Conservation (phyloP, 2,888 invertebrate species). For the Epistrophe grossulariae region DNA sequence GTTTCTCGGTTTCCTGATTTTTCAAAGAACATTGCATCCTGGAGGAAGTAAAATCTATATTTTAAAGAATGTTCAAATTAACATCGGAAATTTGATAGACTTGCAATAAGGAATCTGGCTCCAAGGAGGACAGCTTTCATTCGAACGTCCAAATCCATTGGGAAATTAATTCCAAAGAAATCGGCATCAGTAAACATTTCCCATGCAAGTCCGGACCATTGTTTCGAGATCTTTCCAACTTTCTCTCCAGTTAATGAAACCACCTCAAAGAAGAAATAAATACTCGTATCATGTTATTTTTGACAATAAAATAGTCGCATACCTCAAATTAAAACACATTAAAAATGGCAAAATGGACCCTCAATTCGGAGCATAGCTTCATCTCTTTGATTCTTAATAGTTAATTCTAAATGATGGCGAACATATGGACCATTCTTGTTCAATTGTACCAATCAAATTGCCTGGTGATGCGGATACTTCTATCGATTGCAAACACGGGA, state of each 20-base stretch:
- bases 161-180: conserved; percentile 95
- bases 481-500: conserved; percentile 92
- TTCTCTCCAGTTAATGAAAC: conserved; percentile 90
- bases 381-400: conserved; percentile 89
- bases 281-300: background rate
- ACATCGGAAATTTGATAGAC: conserved; percentile 78
- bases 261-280: conserved; percentile 85
- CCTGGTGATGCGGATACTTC: conserved; percentile 91
- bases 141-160: conserved; percentile 93
- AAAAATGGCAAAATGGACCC: conserved; percentile 92
- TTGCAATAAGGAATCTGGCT: conserved; percentile 92
- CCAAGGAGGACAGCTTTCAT: conserved; percentile 92
- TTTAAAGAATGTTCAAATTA: background rate
- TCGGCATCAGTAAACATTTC: conserved; percentile 95
- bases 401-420: conserved; percentile 90
- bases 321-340: conserved; percentile 92
- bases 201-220: conserved; percentile 93
- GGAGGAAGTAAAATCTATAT: conserved; percentile 71
- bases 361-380: conserved; percentile 91
- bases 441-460: conserved; percentile 88
- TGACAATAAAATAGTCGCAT: conserved; percentile 79
- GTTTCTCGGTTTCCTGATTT: conserved; percentile 87
- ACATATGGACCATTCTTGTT: conserved; percentile 91
- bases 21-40: conserved; percentile 95
- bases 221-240: conserved; percentile 95